Percentiles rank a stretch among this genome's conserved stretches.
Conservation (phyloP, 1,140 invertebrate genomes). For the Vanessa tameamea region DNA sequence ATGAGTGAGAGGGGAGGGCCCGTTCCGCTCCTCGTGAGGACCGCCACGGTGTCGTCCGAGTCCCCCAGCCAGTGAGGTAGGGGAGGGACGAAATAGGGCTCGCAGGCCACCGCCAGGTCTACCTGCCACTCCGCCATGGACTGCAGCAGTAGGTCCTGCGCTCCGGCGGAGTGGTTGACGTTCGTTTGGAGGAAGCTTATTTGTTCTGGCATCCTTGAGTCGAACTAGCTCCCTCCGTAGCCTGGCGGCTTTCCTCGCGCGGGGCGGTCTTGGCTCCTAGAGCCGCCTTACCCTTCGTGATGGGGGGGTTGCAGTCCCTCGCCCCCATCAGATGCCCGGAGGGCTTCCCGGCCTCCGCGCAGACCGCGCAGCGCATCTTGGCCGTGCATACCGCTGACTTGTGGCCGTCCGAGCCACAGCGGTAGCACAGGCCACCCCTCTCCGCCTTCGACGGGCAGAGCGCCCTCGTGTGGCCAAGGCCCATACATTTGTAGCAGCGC, state of each 20-base stretch:
- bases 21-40: conserved; percentile 1
- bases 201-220: background rate
- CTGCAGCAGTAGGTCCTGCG: background rate
- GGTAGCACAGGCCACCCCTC: no score
- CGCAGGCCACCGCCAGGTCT: no score
- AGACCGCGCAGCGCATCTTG: background rate
- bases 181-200: background rate
- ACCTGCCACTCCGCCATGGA: no score
- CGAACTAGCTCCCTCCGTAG: background rate
- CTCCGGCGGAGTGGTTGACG: background rate
- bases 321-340: conserved; percentile 10
- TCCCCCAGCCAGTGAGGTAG: no score
- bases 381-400: no score
- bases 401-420: no score
- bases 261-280: background rate
- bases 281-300: background rate
- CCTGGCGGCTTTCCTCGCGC: conserved; percentile 10
- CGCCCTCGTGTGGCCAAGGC: no score
- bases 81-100: no score
- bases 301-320: conserved; percentile 3
- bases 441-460: no score
- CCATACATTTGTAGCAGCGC: no score
- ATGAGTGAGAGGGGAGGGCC: background rate
- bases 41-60: no score
- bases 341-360: background rate